phyloP scores from a whole-genome alignment of 2,888 invertebrate genomes.

The Watsonalla cultraria region DNA sequence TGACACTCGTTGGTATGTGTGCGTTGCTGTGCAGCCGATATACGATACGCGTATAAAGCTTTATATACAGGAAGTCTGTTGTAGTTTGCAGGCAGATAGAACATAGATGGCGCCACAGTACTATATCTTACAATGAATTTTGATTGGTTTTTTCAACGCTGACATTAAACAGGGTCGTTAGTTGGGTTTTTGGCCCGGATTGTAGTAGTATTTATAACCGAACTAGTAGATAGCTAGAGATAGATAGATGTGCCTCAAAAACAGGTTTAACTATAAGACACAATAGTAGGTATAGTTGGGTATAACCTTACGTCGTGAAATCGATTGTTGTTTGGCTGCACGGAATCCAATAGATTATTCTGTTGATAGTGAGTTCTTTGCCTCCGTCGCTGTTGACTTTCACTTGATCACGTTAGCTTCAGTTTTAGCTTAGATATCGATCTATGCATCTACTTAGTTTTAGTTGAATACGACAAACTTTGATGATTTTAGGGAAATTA shows the following conservation, averaged over 20 bases:
- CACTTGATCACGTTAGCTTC: conserved; percentile 8
- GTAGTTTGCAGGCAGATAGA: conserved; percentile 14
- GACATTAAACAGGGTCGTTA: conserved; percentile 1
- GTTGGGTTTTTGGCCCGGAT: too few species aligned
- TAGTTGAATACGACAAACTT: neutral
- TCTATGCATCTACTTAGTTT: too few species aligned
- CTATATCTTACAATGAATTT: conserved; percentile 12
- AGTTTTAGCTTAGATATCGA: neutral
- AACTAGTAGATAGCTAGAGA: too few species aligned
- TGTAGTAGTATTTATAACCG: too few species aligned
- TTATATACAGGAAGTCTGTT: conserved; percentile 25
- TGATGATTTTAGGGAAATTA: too few species aligned
- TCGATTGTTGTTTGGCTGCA: conserved; percentile 17
- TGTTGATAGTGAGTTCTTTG: conserved; percentile 16
- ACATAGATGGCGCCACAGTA: conserved; percentile 51
- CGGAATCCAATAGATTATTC: conserved; percentile 12
- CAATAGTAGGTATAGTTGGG: neutral
- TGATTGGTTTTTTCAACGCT: conserved; percentile 11
- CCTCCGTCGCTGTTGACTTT: conserved; percentile 20
- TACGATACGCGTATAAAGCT: conserved; percentile 24
- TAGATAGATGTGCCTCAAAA: too few species aligned
- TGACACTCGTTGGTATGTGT: conserved; percentile 14
- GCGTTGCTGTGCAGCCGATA: conserved; percentile 26
- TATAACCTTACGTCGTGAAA: conserved; percentile 8
- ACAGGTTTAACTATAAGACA: neutral